These are phyloP conservation scores for Eledona agricola DNA, from an alignment of 2,888 invertebrate species.

Conservation along the genomic window DNA sequence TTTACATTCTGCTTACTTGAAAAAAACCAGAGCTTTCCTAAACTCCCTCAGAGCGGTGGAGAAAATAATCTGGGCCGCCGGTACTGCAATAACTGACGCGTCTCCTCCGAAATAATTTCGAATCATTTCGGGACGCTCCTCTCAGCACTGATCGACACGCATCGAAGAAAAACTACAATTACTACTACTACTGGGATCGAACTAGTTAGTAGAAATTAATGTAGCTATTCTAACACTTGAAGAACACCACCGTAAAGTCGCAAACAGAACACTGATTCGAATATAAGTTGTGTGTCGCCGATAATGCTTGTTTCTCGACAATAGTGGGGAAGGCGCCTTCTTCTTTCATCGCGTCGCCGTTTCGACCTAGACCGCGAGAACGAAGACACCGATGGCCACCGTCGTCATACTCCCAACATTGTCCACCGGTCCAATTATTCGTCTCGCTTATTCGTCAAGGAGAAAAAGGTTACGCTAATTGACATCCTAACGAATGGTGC, in stretches of 20 bases:
- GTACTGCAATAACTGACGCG: slow-evolving; percentile 61
- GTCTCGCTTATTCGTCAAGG: slow-evolving; percentile 3
- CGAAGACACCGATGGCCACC: too few species aligned
- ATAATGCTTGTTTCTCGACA: slow-evolving; percentile 4
- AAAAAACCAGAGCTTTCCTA: slow-evolving; percentile 63
- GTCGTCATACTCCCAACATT: slow-evolving; percentile 1
- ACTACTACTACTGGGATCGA: slow-evolving; percentile 47
- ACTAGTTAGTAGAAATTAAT: slow-evolving; percentile 50
- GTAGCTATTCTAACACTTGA: slow-evolving; percentile 40
- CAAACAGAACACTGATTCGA: slow-evolving; percentile 35
- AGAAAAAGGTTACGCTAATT: slow-evolving; percentile 25
- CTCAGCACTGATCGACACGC: slow-evolving; percentile 6
- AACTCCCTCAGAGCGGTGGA: slow-evolving; percentile 65
- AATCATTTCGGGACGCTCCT: slow-evolving; percentile 29
- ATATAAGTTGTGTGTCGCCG: slow-evolving; percentile 23
- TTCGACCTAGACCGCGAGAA: slow-evolving; percentile 16
- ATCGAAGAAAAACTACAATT: slow-evolving; percentile 44
- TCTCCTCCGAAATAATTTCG: slow-evolving; percentile 48
- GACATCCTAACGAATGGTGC: slow-evolving; percentile 20
- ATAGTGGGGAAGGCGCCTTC: slow-evolving; percentile 29
- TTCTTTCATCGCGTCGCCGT: slow-evolving; percentile 13
- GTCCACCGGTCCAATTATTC: slow-evolving; percentile 2
- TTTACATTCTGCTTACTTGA: slow-evolving; percentile 67
- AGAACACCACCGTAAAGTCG: slow-evolving; percentile 27
- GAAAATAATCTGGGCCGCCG: slow-evolving; percentile 64